Evolutionary conservation across 2,797 vertebrate genomes (phyloP).

Genomic region (Coreius guichenoti): DNA sequence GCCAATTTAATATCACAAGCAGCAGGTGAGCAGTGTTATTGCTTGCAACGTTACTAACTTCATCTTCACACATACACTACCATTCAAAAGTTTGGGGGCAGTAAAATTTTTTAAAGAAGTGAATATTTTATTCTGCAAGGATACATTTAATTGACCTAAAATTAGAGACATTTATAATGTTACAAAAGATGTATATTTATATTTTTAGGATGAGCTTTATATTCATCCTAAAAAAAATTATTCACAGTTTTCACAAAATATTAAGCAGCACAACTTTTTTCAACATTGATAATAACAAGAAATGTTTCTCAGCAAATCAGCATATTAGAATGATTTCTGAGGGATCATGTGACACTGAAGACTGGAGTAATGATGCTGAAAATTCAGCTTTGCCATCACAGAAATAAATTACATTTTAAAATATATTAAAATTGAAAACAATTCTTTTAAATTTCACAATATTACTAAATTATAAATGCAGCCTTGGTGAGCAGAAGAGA

Average conservation of each 20-base stretch:
- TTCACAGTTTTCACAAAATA: background rate
- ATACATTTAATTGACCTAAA: background rate
- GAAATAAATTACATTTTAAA: background rate
- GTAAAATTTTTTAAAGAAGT: background rate
- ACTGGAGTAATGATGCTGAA: background rate
- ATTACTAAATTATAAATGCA: no score
- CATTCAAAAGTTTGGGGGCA: background rate
- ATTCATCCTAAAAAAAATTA: background rate
- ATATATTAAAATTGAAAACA: background rate
- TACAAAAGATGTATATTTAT: no score
- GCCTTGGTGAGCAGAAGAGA: background rate
- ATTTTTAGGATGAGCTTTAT: no score
- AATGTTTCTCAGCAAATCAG: background rate
- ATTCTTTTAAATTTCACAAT: background rate
- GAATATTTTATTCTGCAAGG: background rate
- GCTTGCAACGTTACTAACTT: background rate
- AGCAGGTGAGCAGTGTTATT: conserved; percentile 66
- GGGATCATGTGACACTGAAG: background rate
- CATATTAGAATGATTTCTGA: background rate
- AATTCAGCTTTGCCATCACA: background rate
- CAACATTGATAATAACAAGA: background rate
- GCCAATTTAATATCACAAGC: conserved; percentile 48
- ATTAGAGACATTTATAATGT: background rate
- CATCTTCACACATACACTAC: background rate
- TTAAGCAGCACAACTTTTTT: background rate